Evolutionary conservation across 2,797 vertebrate species (phyloP), one percentile per base, ranked within the genome.

Genomic region (Cossypha dichroa): DNA sequence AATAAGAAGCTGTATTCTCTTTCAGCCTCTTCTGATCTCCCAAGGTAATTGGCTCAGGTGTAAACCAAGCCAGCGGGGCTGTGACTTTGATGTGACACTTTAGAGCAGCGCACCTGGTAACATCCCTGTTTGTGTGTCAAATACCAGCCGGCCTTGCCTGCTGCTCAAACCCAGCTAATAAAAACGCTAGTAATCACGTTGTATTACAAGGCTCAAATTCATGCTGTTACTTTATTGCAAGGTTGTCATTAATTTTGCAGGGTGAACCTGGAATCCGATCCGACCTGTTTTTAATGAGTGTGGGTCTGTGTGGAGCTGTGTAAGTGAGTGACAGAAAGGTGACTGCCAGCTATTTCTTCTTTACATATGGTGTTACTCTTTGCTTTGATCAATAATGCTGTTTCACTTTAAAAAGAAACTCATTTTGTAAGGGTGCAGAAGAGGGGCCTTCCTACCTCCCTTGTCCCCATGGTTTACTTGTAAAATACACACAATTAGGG

Each of bases 41-140:
- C 83, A n/a, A 95, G 98, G 98, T 99, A 99, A 99, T 99, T 99
- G 99, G 99, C 99, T 99, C 98, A 99, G 98, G 98, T 99, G 99
- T 99, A 99, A 99, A 98, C 98, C 98, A 98, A 99, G 98, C 98
- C 98, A 98, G 98, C 97, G 94, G 98, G 98, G 97, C 97, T 97
- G 97, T 69, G 97, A 98, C 98, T 98, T 98, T 99, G 98, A 99
- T 98, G 98, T 98, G 98, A 98, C 97, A 97, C 97, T 95, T 97
- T 88, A 94, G 97, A 96, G 94, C 94, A 5, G 96, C 25, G 55
- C 89, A 97, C 97, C 96, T 88, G 97, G 97, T 97, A 97, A 97
- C 97, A 89, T 97, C 97, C 97, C 97, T 84, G 97, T 98, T 98
- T 98, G 97, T 96, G 97, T 97, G 97, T 98, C 98, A 97, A 98